Evolutionary conservation across 2,888 invertebrate genomes (phyloP), one percentile per base, ranked within the genome.

Genomic region (Toxonevra muliebris): DNA sequence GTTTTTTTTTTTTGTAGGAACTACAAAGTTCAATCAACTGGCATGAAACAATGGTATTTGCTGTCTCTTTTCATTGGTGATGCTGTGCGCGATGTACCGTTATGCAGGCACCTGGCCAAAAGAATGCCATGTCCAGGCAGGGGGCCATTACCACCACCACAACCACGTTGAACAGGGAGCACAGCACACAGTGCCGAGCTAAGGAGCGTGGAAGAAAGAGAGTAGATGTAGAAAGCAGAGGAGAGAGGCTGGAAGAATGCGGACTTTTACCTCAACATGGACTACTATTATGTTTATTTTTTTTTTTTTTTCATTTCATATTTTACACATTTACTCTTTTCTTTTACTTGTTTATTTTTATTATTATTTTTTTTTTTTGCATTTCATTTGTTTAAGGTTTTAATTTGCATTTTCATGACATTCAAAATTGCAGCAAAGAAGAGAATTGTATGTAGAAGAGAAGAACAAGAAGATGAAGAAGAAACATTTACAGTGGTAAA

Each of bases 41-140:
- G 89, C 76, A 89, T 90, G 80, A 92, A 93, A 84, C 92, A 94
- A 86, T 91, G 91, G 86, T 94, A 93, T 84, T 87, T 95, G 48
- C 89, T 94, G 73, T 94, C 94, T 81, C 92, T 94, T 71, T 94
- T 94, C 86, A 87, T 95, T 68, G 94, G 94, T 41, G 93, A 95
- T 86, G 93, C 94, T 79, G 90, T 94, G 69, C 92, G 91, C 17
- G 93, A 93, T 66, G 91, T 93, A 13, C 89, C 88, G 75, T 88
- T 95, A 65, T 95, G 94, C 84, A 92, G 91, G 80, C 92, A 93
- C 82, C 87, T 94, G 76, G 92, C 91, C 70, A 94, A 94, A 82
- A 87, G 90, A 78, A 89, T 91, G 80, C 86, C 85, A 70, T 89
- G 89, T 81, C 83, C 85, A 76, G 83, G 86, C 75, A 69, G 76